A percentile compares a stretch with the other conserved stretches of the same genome.
These are phyloP conservation scores for Pimpla rufipes DNA, from an alignment of 2,888 invertebrate genomes.

Conservation along the genomic window DNA sequence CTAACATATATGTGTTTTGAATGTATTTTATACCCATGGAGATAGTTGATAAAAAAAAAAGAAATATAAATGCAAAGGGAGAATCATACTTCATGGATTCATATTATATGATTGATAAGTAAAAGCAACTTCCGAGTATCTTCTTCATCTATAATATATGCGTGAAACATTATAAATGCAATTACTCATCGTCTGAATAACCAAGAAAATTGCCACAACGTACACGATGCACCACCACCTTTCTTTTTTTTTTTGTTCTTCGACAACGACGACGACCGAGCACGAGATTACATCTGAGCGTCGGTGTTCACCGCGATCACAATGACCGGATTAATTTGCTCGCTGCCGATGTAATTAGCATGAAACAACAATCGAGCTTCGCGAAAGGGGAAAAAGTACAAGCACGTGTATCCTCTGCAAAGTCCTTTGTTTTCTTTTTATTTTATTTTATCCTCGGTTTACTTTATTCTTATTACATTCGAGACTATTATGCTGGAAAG, in stretches of 20 bases:
- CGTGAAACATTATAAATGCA: too few relatives aligned
- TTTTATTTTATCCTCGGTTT: not conserved
- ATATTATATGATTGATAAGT: constrained; percentile 1
- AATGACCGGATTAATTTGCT: constrained; percentile 68
- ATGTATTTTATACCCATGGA: too few relatives aligned
- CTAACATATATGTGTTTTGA: too few relatives aligned
- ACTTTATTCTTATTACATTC: not conserved
- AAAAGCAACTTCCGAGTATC: not conserved
- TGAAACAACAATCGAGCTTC: constrained; percentile 49
- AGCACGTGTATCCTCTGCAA: too few relatives aligned
- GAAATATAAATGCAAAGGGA: too few relatives aligned
- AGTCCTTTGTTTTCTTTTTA: not conserved
- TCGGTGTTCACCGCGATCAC: constrained; percentile 52
- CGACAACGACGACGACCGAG: constrained; percentile 33
- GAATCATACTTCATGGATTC: too few relatives aligned
- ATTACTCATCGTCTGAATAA: too few relatives aligned
- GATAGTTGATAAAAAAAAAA: too few relatives aligned
- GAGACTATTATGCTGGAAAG: too few relatives aligned
- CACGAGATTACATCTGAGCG: constrained; percentile 58
- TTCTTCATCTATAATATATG: too few relatives aligned
- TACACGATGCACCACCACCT: not conserved
- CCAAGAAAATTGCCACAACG: constrained; percentile 19
- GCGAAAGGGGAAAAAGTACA: constrained; percentile 17
- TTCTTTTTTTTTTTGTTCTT: constrained; percentile 30
- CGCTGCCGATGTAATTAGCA: constrained; percentile 64